Percentiles rank a stretch among this genome's conserved stretches.
These are phyloP conservation scores for Oenanthe melanoleuca DNA, from an alignment of 2,113 vertebrate species.

Conservation along the genomic window DNA sequence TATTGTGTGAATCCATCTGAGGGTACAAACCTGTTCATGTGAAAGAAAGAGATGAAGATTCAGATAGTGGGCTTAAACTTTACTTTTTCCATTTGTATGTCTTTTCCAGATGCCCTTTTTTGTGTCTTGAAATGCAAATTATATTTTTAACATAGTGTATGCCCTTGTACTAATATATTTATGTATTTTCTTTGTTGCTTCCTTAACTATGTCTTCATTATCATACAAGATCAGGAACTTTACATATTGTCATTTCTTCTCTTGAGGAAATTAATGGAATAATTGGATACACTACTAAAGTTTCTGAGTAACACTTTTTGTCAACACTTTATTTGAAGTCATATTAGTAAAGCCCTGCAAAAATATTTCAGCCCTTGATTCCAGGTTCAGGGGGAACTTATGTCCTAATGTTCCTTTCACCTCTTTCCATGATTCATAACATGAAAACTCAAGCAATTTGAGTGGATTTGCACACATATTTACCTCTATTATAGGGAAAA, in stretches of 20 bases:
- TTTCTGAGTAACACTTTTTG: not conserved
- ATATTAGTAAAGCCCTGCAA: not conserved
- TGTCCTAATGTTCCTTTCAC: not conserved
- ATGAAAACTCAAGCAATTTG: not conserved
- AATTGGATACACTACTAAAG: not conserved
- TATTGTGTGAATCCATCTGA: fast-evolving
- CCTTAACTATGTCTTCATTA: not conserved
- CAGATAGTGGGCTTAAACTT: not conserved
- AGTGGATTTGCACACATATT: not conserved
- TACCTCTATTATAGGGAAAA: not conserved
- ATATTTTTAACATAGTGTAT: fast-evolving
- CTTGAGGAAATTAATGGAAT: not conserved
- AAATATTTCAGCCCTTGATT: not conserved
- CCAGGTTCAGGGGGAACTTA: not conserved
- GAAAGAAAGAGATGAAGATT: not conserved
- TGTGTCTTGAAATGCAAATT: not conserved
- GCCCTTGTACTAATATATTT: not conserved
- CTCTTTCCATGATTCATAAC: not conserved
- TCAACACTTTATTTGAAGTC: not conserved
- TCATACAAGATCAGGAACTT: not conserved
- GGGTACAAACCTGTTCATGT: not conserved
- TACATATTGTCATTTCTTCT: not conserved
- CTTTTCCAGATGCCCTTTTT: not conserved
- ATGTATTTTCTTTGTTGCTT: not conserved
- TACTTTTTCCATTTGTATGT: not conserved